phyloP scores from a whole-genome alignment of 2,888 invertebrate genomes.

The Cheilosia urbana region DNA sequence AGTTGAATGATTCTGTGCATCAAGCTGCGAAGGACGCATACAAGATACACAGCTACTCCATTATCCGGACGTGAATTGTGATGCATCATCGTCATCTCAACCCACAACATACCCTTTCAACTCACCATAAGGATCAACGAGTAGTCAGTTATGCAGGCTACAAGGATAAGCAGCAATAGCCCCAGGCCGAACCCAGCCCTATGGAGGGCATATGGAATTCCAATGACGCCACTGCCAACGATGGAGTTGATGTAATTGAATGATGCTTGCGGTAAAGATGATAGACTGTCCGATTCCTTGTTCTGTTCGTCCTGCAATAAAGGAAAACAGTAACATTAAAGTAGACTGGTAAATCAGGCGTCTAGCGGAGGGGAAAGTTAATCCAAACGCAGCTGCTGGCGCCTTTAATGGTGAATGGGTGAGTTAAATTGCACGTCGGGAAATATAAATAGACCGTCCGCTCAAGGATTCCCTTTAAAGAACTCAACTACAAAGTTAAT shows the following conservation, averaged over 20 bases:
- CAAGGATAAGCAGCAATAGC: slow-evolving; percentile 87
- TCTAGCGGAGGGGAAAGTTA: not conserved
- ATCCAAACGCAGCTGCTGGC: no score
- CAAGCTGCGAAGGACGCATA: slow-evolving; percentile 11
- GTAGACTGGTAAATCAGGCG: not conserved
- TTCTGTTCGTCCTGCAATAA: slow-evolving; percentile 67
- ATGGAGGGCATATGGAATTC: slow-evolving; percentile 92
- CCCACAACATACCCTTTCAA: slow-evolving; percentile 78
- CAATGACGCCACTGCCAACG: slow-evolving; percentile 94
- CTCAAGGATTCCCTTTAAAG: slow-evolving; percentile 26
- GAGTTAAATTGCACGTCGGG: not conserved
- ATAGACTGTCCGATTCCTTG: slow-evolving; percentile 85
- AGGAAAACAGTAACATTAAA: slow-evolving; percentile 6
- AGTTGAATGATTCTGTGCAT: not conserved
- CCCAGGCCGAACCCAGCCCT: slow-evolving; percentile 92
- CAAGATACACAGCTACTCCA: slow-evolving; percentile 35
- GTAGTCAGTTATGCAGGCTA: slow-evolving; percentile 92
- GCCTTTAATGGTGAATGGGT: not conserved
- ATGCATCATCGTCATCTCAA: slow-evolving; percentile 47
- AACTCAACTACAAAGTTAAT: not conserved
- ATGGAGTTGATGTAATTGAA: slow-evolving; percentile 96
- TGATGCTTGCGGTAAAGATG: slow-evolving; percentile 90
- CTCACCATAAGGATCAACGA: slow-evolving; percentile 91
- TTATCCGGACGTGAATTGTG: slow-evolving; percentile 16
- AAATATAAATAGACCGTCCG: not conserved